Evolutionary conservation across 2,888 invertebrate genomes (phyloP).

Genomic region (Biston betularia): DNA sequence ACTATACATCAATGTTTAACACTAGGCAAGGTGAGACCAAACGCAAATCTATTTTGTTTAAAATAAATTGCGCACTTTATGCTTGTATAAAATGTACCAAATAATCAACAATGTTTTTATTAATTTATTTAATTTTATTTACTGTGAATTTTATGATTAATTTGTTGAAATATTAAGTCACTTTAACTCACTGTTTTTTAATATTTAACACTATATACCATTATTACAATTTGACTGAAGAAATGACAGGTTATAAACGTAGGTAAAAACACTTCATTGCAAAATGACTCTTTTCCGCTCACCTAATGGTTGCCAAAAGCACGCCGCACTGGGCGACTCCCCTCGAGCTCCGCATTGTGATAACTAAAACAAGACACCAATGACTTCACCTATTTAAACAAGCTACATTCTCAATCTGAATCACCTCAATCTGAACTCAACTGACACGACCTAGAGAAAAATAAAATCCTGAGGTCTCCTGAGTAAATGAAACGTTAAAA

Average conservation of each 20-base stretch:
- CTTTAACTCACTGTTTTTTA: too few species aligned
- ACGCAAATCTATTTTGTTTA: too few species aligned
- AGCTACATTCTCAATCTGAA: conserved; percentile 56
- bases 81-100: too few species aligned
- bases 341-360: conserved; percentile 78
- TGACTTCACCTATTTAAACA: conserved; percentile 56
- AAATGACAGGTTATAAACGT: background rate
- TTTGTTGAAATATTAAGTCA: too few species aligned
- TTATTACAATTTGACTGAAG: background rate
- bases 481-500: conserved; percentile 44
- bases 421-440: conserved; percentile 34
- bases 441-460: conserved; percentile 51
- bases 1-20: too few species aligned
- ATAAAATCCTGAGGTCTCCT: conserved; percentile 57
- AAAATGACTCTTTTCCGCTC: conserved; percentile 39
- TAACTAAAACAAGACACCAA: conserved; percentile 69
- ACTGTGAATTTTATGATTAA: too few species aligned
- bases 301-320: conserved; percentile 74
- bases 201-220: too few species aligned
- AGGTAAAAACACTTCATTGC: background rate
- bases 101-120: too few species aligned
- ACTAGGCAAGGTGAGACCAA: too few species aligned
- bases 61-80: too few species aligned
- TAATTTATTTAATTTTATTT: too few species aligned
- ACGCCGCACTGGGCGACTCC: conserved; percentile 71